Percentiles rank a stretch among this genome's conserved stretches.
phyloP scores from a whole-genome alignment of 1,140 invertebrate genomes.

The Drosophila bifasciata region DNA sequence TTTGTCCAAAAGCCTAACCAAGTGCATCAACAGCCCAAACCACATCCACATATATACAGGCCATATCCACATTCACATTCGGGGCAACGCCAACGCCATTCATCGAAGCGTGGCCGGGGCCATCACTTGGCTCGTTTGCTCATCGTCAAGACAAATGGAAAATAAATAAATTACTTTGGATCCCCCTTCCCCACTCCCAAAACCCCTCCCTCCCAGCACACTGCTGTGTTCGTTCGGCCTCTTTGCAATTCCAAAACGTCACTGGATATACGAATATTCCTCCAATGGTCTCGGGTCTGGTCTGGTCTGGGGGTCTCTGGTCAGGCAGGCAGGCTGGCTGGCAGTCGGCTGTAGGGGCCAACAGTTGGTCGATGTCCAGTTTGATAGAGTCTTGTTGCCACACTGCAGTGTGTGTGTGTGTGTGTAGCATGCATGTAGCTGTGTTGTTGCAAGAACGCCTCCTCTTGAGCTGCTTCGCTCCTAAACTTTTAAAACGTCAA shows the following conservation, averaged over 20 bases:
- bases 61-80: conserved; percentile 6
- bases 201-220: not conserved
- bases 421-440: conserved; percentile 14
- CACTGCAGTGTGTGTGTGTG: no score
- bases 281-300: not conserved
- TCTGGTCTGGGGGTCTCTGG: no score
- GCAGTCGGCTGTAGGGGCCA: conserved; percentile 5
- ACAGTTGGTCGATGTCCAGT: conserved; percentile 68
- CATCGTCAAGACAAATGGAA: conserved; percentile 82
- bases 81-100: conserved; percentile 63
- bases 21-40: conserved; percentile 22
- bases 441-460: conserved; percentile 59
- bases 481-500: conserved; percentile 82
- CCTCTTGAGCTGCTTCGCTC: conserved; percentile 30
- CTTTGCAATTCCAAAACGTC: conserved; percentile 77
- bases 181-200: conserved; percentile 29
- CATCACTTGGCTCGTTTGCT: conserved; percentile 81
- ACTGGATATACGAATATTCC: conserved; percentile 43
- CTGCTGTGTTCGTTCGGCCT: conserved; percentile 53
- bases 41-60: not conserved
- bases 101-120: conserved; percentile 70
- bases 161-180: conserved; percentile 82
- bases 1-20: conserved; percentile 8
- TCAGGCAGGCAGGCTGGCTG: not conserved
- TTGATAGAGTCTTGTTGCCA: conserved; percentile 32